phyloP scores from a whole-genome alignment of 2,113 vertebrate species.

The Onychorhynchus coronatus region DNA sequence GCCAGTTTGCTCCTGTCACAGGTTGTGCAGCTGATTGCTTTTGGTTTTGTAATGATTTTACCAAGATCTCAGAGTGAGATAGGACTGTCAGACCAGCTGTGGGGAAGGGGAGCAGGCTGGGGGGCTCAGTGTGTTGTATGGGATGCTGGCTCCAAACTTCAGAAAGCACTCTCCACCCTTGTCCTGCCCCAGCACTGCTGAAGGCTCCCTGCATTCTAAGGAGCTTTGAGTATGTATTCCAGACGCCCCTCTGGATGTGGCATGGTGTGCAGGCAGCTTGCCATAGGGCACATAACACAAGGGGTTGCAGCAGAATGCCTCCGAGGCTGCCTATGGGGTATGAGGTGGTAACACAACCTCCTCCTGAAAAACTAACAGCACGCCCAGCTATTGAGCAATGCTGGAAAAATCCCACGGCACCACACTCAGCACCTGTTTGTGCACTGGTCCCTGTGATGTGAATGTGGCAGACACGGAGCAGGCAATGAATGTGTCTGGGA shows the following conservation, averaged over 20 bases:
- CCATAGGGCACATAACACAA: background rate
- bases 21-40: background rate
- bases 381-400: background rate
- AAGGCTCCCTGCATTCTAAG: background rate
- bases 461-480: background rate
- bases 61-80: background rate
- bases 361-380: background rate
- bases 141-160: background rate
- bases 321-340: background rate
- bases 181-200: background rate
- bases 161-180: background rate
- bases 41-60: background rate
- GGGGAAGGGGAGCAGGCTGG: background rate
- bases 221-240: background rate
- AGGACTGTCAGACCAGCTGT: background rate
- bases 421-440: background rate
- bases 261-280: background rate
- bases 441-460: background rate
- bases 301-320: background rate
- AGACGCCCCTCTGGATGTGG: background rate
- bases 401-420: background rate
- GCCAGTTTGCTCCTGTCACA: fast-evolving
- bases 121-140: background rate
- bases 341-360: background rate
- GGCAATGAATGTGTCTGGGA: background rate